phyloP scores from a whole-genome alignment of 2,113 vertebrate genomes.

The Bubo blakistoni region DNA sequence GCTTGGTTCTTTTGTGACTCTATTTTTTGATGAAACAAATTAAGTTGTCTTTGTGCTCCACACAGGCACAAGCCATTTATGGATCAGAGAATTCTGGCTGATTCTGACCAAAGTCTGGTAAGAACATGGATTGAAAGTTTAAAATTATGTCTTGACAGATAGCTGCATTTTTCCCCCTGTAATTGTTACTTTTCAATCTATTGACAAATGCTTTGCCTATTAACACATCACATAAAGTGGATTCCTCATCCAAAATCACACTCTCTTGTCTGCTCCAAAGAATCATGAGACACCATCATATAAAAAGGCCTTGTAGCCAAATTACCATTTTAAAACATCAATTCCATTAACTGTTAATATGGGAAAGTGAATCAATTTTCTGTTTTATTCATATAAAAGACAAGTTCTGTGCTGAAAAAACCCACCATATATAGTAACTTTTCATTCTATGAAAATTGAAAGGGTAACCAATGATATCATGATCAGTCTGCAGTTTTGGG shows the following conservation, averaged over 20 bases:
- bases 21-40: background rate
- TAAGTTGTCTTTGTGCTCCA: background rate
- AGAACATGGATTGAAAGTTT: background rate
- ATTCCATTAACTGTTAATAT: background rate
- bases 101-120: background rate
- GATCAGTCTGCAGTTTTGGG: background rate
- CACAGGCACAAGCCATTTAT: rapidly evolving
- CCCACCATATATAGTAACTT: background rate
- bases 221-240: background rate
- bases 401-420: background rate
- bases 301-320: background rate
- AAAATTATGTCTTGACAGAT: background rate
- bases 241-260: background rate
- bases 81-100: background rate
- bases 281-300: background rate
- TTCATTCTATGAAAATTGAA: background rate
- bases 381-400: background rate
- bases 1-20: background rate
- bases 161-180: rapidly evolving
- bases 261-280: background rate
- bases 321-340: background rate
- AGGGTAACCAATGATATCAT: background rate
- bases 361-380: background rate
- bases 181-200: background rate
- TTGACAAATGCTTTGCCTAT: background rate